phyloP scores from a whole-genome alignment of 2,797 vertebrate species.

The Pantherophis alleghaniensis region DNA sequence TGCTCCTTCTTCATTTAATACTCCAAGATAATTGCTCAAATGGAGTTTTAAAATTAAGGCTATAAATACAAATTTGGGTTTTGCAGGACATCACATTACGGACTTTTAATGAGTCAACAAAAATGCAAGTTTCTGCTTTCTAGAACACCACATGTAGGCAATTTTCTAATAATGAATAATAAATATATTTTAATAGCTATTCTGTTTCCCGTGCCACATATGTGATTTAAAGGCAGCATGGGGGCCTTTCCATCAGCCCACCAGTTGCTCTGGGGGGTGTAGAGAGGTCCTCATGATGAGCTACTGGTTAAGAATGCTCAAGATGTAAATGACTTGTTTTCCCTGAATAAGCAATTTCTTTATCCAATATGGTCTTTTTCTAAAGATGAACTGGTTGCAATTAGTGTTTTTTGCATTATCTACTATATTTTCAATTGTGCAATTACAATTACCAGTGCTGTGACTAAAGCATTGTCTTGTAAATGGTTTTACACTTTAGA shows the following conservation, averaged over 20 bases:
- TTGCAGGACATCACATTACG: slow-evolving; percentile 56
- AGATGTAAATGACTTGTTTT: background rate
- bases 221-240: slow-evolving; percentile 55
- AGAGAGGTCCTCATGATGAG: slow-evolving; percentile 6
- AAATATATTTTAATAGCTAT: slow-evolving; percentile 74
- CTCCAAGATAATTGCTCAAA: slow-evolving; percentile 60
- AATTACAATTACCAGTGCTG: slow-evolving; percentile 47
- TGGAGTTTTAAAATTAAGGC: slow-evolving; percentile 71
- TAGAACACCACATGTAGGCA: slow-evolving; percentile 67
- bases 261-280: slow-evolving; percentile 7
- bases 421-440: slow-evolving; percentile 37
- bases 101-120: slow-evolving; percentile 75
- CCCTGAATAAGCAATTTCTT: slow-evolving; percentile 13
- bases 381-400: slow-evolving; percentile 32
- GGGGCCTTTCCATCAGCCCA: slow-evolving; percentile 20
- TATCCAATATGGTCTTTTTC: slow-evolving; percentile 9
- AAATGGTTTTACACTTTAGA: background rate
- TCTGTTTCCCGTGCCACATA: slow-evolving; percentile 61
- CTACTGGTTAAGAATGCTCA: background rate
- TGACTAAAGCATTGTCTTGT: background rate
- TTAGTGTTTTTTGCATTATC: slow-evolving; percentile 41
- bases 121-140: slow-evolving; percentile 63
- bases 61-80: slow-evolving; percentile 73
- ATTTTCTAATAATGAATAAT: slow-evolving; percentile 81
- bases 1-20: background rate